Base-by-base conservation (phyloP, 2,888 invertebrate genomes). In the Hydroisotoma schaefferi region DNA sequence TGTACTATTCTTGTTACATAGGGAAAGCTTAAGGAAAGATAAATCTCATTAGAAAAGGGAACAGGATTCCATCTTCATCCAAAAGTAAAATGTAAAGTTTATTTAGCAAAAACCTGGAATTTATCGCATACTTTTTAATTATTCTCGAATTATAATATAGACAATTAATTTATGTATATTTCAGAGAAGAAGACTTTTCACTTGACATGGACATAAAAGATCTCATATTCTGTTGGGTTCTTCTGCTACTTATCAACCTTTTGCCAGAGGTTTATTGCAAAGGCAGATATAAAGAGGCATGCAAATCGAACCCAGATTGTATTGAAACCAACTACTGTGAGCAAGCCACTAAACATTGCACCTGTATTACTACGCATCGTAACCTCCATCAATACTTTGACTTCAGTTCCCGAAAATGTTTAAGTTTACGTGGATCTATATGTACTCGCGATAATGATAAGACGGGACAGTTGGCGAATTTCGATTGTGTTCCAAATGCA, bases 331-430 rank as follows among this genome's bases (percentile, higher is more conserved):
- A 33, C 3, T 38, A 23, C 20, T 62, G 62, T 18, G n/a, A 57
- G 20, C 20, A 5, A 29, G n/a, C 4, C 1, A 15, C 4, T 12
- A 57, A 57, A 48, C 23, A 37, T 1, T 62, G 62, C 22, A 54
- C 38, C 3, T 62, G 62, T 28, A n/a, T 1, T 6, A 18, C 27
- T 10, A 1, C 8, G 18, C 46, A 28, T 15, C 37, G 44, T 10
- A 44, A 52, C 10, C 20, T 29, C 10, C n/a, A 37, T 0, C 48
- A 53, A 20, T 25, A 52, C 20, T 63, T 44, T 27, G 58, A 62
- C 12, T 10, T 18, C 25, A 52, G 55, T 1, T 25, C 38, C 1
- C 33, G 28, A 40, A 28, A 48, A 37, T 63, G 63, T 26, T n/a
- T 47, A 12, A 59, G 59, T 33, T 20, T 43, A 3, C 33, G 59